phyloP scores from a whole-genome alignment of 2,113 vertebrate species.

The Petaurus breviceps region DNA sequence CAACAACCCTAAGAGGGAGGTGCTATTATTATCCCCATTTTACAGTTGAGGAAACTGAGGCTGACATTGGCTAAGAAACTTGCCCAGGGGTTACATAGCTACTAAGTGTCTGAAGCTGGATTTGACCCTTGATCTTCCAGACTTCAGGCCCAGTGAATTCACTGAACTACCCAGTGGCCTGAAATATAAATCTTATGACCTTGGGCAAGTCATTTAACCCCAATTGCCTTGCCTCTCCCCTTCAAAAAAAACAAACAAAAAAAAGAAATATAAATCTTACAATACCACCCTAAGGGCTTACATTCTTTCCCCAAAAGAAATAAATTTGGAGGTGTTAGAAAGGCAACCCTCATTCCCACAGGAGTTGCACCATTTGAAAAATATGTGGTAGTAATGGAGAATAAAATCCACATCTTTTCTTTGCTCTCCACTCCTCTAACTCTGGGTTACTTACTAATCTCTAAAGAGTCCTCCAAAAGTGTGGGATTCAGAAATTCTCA shows the following conservation, averaged over 20 bases:
- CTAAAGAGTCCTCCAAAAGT: neutral
- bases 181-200: neutral
- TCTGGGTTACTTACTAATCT: neutral
- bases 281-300: neutral
- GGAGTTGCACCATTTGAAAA: neutral
- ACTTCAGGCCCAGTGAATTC: neutral
- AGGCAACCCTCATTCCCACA: neutral
- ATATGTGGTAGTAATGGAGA: neutral
- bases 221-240: no score
- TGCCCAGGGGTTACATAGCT: neutral
- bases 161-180: neutral
- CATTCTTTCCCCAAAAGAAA: neutral
- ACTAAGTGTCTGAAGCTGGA: neutral
- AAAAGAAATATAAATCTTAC: neutral
- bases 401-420: neutral
- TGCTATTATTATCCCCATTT: neutral
- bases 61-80: neutral
- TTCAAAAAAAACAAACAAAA: no score
- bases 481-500: neutral
- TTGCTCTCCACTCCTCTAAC: neutral
- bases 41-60: neutral
- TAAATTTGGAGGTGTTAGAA: neutral
- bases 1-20: neutral
- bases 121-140: neutral
- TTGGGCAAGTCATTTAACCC: no score